A percentile compares a stretch with the other conserved stretches of the same genome.
Conservation (phyloP, 2,797 vertebrate species). For the Poecile montanus region DNA sequence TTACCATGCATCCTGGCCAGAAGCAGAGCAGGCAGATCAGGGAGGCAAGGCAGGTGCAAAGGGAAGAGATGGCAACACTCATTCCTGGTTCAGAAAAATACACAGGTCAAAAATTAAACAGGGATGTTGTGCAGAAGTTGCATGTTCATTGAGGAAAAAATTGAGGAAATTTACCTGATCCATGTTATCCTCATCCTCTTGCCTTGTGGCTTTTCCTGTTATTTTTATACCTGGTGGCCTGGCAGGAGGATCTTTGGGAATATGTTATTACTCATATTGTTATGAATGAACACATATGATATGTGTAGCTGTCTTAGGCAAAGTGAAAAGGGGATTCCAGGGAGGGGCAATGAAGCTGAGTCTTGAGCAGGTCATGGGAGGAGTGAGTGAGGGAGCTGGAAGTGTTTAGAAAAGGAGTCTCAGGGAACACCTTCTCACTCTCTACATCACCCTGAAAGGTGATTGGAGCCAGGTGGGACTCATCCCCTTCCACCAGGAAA, state of each 20-base stretch:
- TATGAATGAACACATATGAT: too few relatives aligned
- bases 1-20: neutral
- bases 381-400: neutral
- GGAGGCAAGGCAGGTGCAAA: neutral
- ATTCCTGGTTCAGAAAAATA: neutral
- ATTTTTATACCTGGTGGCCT: neutral
- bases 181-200: neutral
- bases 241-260: neutral
- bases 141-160: neutral
- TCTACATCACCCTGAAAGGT: neutral
- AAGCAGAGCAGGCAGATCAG: neutral
- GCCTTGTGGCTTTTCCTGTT: neutral
- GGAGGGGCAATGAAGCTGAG: rapidly evolving
- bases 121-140: neutral
- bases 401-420: neutral
- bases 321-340: neutral
- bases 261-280: neutral
- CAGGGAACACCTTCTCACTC: neutral
- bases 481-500: neutral
- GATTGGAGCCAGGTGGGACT: rapidly evolving
- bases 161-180: neutral
- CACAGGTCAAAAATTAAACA: neutral
- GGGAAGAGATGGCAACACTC: neutral
- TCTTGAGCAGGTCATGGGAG: neutral
- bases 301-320: neutral